Percentiles rank a stretch among this genome's conserved stretches.
phyloP scores from a whole-genome alignment of 2,888 invertebrate species.

The Hypena proboscidalis region DNA sequence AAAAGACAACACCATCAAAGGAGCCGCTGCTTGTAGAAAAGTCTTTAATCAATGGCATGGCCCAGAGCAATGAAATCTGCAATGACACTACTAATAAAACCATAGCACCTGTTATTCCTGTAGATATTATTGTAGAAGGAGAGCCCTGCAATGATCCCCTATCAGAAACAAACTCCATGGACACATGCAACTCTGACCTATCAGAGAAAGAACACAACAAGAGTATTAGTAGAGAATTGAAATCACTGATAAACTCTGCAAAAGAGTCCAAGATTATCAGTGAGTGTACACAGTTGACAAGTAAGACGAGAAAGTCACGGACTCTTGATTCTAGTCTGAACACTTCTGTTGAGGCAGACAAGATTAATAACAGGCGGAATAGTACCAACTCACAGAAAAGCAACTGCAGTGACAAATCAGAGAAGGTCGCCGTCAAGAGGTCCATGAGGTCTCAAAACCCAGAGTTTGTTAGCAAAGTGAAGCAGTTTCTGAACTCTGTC shows the following conservation, averaged over 20 bases:
- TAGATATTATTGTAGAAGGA: conserved; percentile 44
- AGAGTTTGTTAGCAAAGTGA: conserved; percentile 87
- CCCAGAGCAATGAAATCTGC: conserved; percentile 24
- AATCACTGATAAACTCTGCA: conserved; percentile 87
- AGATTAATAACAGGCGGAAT: conserved; percentile 58
- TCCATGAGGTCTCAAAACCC: conserved; percentile 87
- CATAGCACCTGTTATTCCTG: conserved; percentile 18
- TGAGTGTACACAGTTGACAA: conserved; percentile 84
- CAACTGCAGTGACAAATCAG: conserved; percentile 70
- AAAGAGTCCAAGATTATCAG: conserved; percentile 88
- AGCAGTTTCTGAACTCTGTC: conserved; percentile 85
- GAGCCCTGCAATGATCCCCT: conserved; percentile 67
- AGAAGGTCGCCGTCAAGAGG: conserved; percentile 63
- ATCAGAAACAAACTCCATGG: conserved; percentile 40
- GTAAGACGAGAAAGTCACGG: conserved; percentile 78
- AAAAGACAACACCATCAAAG: conserved; percentile 17
- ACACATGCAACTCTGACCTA: conserved; percentile 44
- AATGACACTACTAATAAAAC: conserved; percentile 19
- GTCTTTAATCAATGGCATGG: conserved; percentile 29
- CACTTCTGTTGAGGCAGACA: conserved; percentile 65
- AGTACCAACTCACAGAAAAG: conserved; percentile 71
- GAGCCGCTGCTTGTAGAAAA: conserved; percentile 28
- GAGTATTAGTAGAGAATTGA: conserved; percentile 85
- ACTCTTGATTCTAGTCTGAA: conserved; percentile 72
- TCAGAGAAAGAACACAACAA: conserved; percentile 73